Base-by-base conservation (phyloP, 2,113 vertebrate genomes). In the Bubo bubo region DNA sequence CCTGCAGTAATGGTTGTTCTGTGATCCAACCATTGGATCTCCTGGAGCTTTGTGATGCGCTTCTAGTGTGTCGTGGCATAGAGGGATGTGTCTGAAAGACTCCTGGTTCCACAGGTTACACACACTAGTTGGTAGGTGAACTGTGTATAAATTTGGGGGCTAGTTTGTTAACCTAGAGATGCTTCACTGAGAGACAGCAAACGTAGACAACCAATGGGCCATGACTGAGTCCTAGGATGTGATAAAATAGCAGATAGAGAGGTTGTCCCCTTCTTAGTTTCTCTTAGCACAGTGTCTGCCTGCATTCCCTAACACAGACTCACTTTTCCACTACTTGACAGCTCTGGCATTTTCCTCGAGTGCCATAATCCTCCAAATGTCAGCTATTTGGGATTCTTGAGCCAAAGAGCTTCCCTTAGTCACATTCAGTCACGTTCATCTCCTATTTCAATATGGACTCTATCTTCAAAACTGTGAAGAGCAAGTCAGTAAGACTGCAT, bases 331-430 rank as follows among this genome's bases (percentile, higher is more conserved):
- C 14, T 58, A 3, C 19, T 43, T 77, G 26, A 60, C 14, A 49
- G 19, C 50, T 80, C 35, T 84, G 30, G 23, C 22, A 55, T 87
- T 90, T 90, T 47, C 30, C 53, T 50, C 67, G 37, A 90, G 12
- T 0, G 1, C 10, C 23, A 2, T 59, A 59, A 75, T 89, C 10
- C 32, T 24, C 24, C 3, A 0, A 45, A n/a, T 45, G 27, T 55
- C 56, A 77, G 50, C 24, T 79, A 2, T 88, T 88, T 88, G 50
- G 37, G 45, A 77, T 70, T 14, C 22, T 58, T 70, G 50, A 73
- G 49, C 30, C 50, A 34, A 70, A 91, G 68, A 86, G 3, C 18
- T 79, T 71, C 47, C 30, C 26, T 64, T 58, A 11, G 20, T 66
- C 68, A 56, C 23, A 56, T 50, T 37, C 35, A 58, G 28, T 47